Evolutionary conservation across 2,888 invertebrate species (phyloP), one percentile per base, ranked within the genome.

Genomic region (Andricus curvator): DNA sequence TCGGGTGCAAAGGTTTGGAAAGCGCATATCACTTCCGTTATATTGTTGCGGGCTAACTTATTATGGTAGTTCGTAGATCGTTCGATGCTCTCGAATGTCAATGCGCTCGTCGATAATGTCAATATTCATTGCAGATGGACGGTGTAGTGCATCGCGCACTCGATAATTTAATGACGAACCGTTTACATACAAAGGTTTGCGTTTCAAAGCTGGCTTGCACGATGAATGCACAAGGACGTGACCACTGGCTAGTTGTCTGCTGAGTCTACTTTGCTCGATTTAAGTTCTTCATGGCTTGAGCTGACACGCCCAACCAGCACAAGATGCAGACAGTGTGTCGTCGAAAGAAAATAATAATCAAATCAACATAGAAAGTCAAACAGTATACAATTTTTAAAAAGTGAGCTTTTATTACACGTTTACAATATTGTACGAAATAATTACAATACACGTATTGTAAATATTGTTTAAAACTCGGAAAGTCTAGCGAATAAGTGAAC

Each of bases 41-140:
- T 67, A 56, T 66, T 51, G 78, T 37, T 41, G 77, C 78, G 77
- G 68, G 77, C 79, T 79, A 66, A 68, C 74, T 70, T 70, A 13
- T 68, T 68, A 33, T 70, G 8, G 29, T 56, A 29, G 25, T 84
- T 81, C 79, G 66, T 62, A 77, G 65, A 80, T 84, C 82, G 83
- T 82, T 48, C 81, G 78, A 81, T 84, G 84, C 80, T 80, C 80
- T 81, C 80, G 70, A 60, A 77, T 78, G 78, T 83, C 80, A 84
- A 81, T 78, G 84, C 82, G 76, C 78, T 51, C 80, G 80, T 78
- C 80, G 80, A 78, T 48, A 66, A 78, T 80, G 78, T 68, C 80
- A 79, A 81, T 81, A 80, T 78, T 81, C 78, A 77, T 80, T 81
- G 76, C 60, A 65, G 80, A 81, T 80, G 80, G 11, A 33, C 78